Evolutionary conservation across 2,888 invertebrate species (phyloP).

Genomic region (Sinelater perroti): DNA sequence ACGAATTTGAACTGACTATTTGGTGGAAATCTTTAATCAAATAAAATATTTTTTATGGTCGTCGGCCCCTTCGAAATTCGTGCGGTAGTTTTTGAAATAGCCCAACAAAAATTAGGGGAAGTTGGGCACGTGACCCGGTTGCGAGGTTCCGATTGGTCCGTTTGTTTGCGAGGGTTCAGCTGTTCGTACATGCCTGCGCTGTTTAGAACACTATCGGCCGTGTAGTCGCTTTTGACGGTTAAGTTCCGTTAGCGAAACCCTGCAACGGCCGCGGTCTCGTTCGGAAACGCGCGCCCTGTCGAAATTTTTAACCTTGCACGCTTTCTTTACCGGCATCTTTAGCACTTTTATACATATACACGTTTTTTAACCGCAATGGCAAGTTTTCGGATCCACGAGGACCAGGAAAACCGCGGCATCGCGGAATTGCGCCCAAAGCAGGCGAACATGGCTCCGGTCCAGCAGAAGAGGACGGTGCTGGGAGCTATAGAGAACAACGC

Average conservation of each 20-base stretch:
- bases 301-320: slow-evolving; percentile 7
- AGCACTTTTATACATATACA: slow-evolving; percentile 20
- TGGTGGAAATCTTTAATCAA: too few relatives aligned
- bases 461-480: slow-evolving; percentile 70
- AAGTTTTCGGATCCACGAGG: slow-evolving; percentile 78
- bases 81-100: not conserved
- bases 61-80: too few relatives aligned
- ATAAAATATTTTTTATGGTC: too few relatives aligned
- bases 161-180: slow-evolving; percentile 40
- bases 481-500: slow-evolving; percentile 70
- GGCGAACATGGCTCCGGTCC: slow-evolving; percentile 65
- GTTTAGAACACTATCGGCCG: slow-evolving; percentile 38
- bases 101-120: not conserved
- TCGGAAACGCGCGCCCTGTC: not conserved
- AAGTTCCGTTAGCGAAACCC: slow-evolving; percentile 32
- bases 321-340: slow-evolving; percentile 21
- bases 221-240: slow-evolving; percentile 45
- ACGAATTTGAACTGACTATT: too few relatives aligned
- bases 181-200: slow-evolving; percentile 37
- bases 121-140: slow-evolving; percentile 6
- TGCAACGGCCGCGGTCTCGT: not conserved
- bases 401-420: slow-evolving; percentile 74
- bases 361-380: slow-evolving; percentile 66
- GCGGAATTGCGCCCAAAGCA: slow-evolving; percentile 56
- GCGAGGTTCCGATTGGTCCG: slow-evolving; percentile 15